phyloP scores from a whole-genome alignment of 2,888 invertebrate genomes.

The Drosophila planitibia region DNA sequence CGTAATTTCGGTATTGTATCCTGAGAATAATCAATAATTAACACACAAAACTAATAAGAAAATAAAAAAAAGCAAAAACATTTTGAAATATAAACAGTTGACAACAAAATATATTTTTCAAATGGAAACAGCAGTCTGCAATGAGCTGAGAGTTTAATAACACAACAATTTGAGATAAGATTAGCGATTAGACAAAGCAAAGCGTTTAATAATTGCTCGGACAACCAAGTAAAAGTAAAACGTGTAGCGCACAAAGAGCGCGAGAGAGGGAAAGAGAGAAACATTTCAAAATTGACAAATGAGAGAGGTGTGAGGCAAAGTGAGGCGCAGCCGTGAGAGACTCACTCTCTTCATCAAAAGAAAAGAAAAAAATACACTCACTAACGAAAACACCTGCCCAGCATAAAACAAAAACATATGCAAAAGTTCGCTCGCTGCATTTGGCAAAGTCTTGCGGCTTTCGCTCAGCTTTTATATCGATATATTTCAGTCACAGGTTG shows the following conservation, averaged over 20 bases:
- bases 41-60: neutral
- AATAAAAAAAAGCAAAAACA: slow-evolving; percentile 13
- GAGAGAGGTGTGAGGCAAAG: slow-evolving; percentile 34
- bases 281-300: slow-evolving; percentile 24
- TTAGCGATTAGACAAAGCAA: slow-evolving; percentile 40
- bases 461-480: slow-evolving; percentile 40
- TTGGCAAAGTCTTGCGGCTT: slow-evolving; percentile 17
- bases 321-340: slow-evolving; percentile 42
- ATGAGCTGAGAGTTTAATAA: slow-evolving; percentile 24
- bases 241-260: slow-evolving; percentile 4
- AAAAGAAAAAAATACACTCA: neutral
- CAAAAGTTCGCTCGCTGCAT: slow-evolving; percentile 39
- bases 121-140: slow-evolving; percentile 22
- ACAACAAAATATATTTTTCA: slow-evolving; percentile 13
- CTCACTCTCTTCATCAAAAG: slow-evolving; percentile 12
- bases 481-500: slow-evolving; percentile 47
- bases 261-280: neutral
- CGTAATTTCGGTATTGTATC: neutral
- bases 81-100: slow-evolving; percentile 18
- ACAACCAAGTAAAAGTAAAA: slow-evolving; percentile 34
- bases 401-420: slow-evolving; percentile 23
- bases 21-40: neutral
- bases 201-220: slow-evolving; percentile 16
- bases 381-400: slow-evolving; percentile 36
- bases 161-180: slow-evolving; percentile 58